Percentiles rank a stretch among this genome's conserved stretches.
phyloP scores from a whole-genome alignment of 2,888 invertebrate genomes.

The Pseudoips prasinana region DNA sequence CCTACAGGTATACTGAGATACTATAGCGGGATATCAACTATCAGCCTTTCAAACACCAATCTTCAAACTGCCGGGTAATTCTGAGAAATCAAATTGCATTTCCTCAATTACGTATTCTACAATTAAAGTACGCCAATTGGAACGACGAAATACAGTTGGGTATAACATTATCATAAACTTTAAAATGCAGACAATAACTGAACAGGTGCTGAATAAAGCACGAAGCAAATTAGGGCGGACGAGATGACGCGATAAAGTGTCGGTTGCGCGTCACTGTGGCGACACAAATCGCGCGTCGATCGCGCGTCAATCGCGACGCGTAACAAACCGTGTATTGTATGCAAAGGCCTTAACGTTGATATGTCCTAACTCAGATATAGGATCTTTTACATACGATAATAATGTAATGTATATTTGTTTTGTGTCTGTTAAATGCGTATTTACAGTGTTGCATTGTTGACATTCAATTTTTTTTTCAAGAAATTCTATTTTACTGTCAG shows the following conservation, averaged over 20 bases:
- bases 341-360: conserved; percentile 50
- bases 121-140: too few species aligned
- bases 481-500: too few species aligned
- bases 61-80: too few species aligned
- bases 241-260: conserved; percentile 44
- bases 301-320: conserved; percentile 55
- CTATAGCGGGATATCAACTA: too few species aligned
- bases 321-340: conserved; percentile 72
- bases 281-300: conserved; percentile 52
- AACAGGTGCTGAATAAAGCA: conserved; percentile 57
- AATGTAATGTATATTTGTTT: conserved; percentile 32
- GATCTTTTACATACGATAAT: conserved; percentile 39
- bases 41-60: too few species aligned
- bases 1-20: too few species aligned
- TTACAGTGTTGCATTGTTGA: conserved; percentile 9
- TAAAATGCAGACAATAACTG: conserved; percentile 29
- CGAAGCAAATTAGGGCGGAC: conserved; percentile 58
- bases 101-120: too few species aligned
- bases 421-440: too few species aligned
- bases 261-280: conserved; percentile 35
- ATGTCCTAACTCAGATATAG: conserved; percentile 35
- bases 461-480: conserved; percentile 1
- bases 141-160: conserved; percentile 7
- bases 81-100: too few species aligned
- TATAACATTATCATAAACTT: conserved; percentile 21